Conservation (phyloP, 1,140 invertebrate genomes). For the Saccostrea cuccullata region DNA sequence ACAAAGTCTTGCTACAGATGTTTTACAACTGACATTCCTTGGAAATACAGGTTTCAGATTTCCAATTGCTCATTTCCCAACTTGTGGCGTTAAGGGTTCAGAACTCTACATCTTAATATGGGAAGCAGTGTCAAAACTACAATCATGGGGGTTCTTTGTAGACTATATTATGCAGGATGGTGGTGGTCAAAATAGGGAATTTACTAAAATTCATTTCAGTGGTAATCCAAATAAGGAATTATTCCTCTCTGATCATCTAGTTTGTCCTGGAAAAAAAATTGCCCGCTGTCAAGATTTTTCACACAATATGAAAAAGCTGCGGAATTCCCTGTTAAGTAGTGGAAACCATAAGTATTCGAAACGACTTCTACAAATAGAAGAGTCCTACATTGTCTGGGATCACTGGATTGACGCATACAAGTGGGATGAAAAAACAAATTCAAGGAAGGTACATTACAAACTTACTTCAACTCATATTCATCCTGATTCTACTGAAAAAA, state of each 20-base stretch:
- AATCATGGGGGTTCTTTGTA: conserved; percentile 21
- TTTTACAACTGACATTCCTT: conserved; percentile 18
- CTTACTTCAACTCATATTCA: too few relatives aligned
- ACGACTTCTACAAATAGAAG: too few relatives aligned
- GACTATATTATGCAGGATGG: background rate
- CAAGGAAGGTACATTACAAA: too few relatives aligned
- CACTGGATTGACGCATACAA: too few relatives aligned
- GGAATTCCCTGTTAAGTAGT: background rate
- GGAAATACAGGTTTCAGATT: conserved; percentile 14
- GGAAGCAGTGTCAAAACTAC: background rate
- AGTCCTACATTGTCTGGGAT: too few relatives aligned
- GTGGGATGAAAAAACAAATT: too few relatives aligned
- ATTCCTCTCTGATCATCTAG: too few relatives aligned
- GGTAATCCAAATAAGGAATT: background rate
- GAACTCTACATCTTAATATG: background rate
- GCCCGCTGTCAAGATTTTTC: conserved; percentile 14
- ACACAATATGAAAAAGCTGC: conserved; percentile 23
- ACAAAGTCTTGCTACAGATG: conserved; percentile 12
- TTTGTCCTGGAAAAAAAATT: background rate
- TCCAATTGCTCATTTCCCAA: conserved; percentile 13
- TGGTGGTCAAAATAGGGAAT: too few relatives aligned
- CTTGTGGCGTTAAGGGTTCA: background rate
- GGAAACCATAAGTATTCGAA: background rate
- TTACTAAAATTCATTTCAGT: background rate
- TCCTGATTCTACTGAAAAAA: too few relatives aligned